Conservation (phyloP, 1,140 invertebrate species). For the Berghia stephanieae region DNA sequence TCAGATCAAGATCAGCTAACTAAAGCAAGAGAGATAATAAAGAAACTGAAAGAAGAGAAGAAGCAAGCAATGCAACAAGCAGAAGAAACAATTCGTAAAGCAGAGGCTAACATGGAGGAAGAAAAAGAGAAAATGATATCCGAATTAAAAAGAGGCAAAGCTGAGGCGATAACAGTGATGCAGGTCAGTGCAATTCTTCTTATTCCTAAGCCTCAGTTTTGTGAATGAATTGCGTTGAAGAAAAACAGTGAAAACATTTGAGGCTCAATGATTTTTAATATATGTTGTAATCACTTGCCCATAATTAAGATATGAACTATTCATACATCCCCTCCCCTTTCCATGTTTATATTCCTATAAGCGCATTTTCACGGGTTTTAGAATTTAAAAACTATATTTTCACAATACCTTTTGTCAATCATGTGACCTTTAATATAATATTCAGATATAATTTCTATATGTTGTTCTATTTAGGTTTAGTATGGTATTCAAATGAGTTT, state of each 20-base stretch:
- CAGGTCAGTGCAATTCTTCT: conserved; percentile 53
- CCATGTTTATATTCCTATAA: too few species aligned
- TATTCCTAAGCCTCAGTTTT: background rate
- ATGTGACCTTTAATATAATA: too few species aligned
- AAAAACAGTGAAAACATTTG: background rate
- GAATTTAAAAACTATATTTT: too few species aligned
- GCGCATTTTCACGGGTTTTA: too few species aligned
- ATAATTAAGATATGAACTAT: too few species aligned
- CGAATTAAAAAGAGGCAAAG: conserved; percentile 68
- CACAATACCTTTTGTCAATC: too few species aligned
- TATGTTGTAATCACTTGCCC: too few species aligned
- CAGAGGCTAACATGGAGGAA: conserved; percentile 63
- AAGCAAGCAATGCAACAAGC: conserved; percentile 49
- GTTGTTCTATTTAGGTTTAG: too few species aligned
- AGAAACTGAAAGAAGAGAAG: conserved; percentile 62
- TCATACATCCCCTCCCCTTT: too few species aligned
- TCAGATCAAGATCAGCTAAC: conserved; percentile 61
- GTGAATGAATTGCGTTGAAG: background rate
- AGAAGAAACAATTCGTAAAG: conserved; percentile 47
- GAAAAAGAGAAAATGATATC: conserved; percentile 65
- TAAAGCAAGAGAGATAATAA: conserved; percentile 64
- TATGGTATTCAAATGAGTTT: too few species aligned
- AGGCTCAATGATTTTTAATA: too few species aligned
- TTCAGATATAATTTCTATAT: too few species aligned
- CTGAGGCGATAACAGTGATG: conserved; percentile 65